Percentiles rank a stretch among this genome's conserved stretches.
phyloP scores from a whole-genome alignment of 2,113 vertebrate genomes.

The Beaufortia kweichowensis region DNA sequence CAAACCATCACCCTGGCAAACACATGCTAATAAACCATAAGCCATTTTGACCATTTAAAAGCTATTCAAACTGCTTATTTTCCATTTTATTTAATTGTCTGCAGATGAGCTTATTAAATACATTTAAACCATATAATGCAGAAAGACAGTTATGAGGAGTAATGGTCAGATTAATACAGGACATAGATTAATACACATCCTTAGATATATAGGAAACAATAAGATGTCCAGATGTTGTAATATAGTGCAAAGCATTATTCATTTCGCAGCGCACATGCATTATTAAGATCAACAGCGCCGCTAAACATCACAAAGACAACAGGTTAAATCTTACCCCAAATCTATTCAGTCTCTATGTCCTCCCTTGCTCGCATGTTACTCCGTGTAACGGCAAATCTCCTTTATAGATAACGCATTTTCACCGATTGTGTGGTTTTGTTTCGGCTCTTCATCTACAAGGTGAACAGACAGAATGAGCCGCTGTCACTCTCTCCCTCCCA shows the following conservation, averaged over 20 bases:
- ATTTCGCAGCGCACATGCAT: conserved; percentile 21
- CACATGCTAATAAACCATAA: not conserved
- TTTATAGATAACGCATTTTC: conserved; percentile 21
- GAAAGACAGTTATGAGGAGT: not conserved
- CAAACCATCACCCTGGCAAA: conserved; percentile 30
- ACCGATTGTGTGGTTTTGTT: conserved; percentile 20
- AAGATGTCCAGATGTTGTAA: not conserved
- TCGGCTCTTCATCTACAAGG: conserved; percentile 33
- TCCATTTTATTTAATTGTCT: too few species aligned
- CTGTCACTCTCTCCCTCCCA: conserved; percentile 16
- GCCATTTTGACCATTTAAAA: conserved; percentile 3
- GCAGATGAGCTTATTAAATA: not conserved
- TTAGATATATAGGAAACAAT: too few species aligned
- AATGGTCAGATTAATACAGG: too few species aligned
- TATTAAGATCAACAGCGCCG: conserved; percentile 2
- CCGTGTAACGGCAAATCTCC: conserved; percentile 18
- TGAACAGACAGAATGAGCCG: not conserved
- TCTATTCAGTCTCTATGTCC: not conserved
- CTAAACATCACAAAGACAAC: conserved; percentile 51
- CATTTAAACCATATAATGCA: not conserved
- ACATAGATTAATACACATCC: too few species aligned
- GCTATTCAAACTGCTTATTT: conserved; percentile 4
- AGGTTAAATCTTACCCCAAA: conserved; percentile 59
- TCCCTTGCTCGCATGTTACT: conserved; percentile 31
- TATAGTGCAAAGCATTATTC: not conserved